Conservation (phyloP, 2,797 vertebrate species). For the Ambastaia sidthimunki region DNA sequence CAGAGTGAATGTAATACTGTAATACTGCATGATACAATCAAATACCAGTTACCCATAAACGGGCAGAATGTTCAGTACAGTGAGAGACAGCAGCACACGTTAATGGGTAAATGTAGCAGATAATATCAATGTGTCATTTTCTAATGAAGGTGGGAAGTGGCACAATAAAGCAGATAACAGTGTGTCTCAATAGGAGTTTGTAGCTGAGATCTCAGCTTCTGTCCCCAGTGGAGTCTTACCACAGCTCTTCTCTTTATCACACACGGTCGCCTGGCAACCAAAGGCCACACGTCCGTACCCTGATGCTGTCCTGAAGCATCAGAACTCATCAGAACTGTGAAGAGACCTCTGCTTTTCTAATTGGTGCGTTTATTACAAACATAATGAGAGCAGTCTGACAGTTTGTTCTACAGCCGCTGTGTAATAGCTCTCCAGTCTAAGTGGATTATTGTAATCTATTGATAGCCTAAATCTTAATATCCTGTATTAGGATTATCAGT, state of each 20-base stretch:
- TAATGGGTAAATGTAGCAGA: neutral
- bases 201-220: conserved; percentile 28
- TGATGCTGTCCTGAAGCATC: conserved; percentile 35
- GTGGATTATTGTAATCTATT: neutral
- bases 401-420: neutral
- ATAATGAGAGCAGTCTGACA: conserved; percentile 15
- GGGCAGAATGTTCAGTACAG: too few species aligned
- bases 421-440: neutral
- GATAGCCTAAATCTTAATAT: neutral
- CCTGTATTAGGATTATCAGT: neutral
- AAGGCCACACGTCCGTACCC: conserved; percentile 32
- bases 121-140: neutral
- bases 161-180: neutral
- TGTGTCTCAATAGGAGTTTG: conserved; percentile 10
- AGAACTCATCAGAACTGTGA: conserved; percentile 32
- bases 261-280: conserved; percentile 33
- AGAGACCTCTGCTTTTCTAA: conserved; percentile 23
- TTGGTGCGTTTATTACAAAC: conserved; percentile 5
- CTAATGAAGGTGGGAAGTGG: neutral
- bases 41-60: too few species aligned
- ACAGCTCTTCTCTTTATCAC: conserved; percentile 15
- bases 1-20: too few species aligned
- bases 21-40: too few species aligned
- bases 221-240: conserved; percentile 9
- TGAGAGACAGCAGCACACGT: neutral